Evolutionary conservation across 2,113 vertebrate species (phyloP).

Genomic region (Nyctereutes procyonoides): DNA sequence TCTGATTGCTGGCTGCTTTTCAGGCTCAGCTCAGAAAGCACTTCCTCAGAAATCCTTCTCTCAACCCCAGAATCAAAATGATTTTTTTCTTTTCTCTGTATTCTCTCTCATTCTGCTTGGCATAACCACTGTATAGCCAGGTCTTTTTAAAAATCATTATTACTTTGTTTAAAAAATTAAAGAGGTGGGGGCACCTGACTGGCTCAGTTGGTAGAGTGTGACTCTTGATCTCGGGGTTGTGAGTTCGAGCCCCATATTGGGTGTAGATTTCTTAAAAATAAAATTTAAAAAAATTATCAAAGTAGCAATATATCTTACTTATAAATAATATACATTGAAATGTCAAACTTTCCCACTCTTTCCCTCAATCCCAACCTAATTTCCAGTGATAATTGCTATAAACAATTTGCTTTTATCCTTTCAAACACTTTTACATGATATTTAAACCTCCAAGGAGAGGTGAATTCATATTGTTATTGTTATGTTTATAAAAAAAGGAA

Average conservation of each 20-base stretch:
- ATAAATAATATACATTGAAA: neutral
- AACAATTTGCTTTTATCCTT: neutral
- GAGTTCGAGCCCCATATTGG: neutral
- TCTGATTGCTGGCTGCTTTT: neutral
- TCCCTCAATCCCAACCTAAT: neutral
- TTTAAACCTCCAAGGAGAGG: neutral
- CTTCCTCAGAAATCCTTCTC: neutral
- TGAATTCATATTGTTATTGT: neutral
- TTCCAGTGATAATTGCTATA: neutral
- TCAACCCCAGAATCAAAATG: neutral
- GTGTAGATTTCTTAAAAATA: neutral
- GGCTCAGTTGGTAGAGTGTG: neutral
- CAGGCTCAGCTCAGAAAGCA: neutral
- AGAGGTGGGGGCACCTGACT: neutral
- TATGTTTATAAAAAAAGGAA: neutral
- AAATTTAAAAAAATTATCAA: neutral
- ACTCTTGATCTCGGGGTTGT: neutral
- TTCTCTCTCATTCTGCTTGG: neutral
- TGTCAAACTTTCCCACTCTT: neutral
- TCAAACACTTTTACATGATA: neutral
- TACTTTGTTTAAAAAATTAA: slow-evolving; percentile 4
- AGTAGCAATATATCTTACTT: neutral
- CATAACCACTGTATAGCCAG: neutral
- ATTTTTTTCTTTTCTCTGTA: neutral
- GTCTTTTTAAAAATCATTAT: neutral